Percentiles rank a stretch among this genome's conserved stretches.
phyloP scores from a whole-genome alignment of 2,888 invertebrate genomes.

The Hirtodrosophila histrioides region DNA sequence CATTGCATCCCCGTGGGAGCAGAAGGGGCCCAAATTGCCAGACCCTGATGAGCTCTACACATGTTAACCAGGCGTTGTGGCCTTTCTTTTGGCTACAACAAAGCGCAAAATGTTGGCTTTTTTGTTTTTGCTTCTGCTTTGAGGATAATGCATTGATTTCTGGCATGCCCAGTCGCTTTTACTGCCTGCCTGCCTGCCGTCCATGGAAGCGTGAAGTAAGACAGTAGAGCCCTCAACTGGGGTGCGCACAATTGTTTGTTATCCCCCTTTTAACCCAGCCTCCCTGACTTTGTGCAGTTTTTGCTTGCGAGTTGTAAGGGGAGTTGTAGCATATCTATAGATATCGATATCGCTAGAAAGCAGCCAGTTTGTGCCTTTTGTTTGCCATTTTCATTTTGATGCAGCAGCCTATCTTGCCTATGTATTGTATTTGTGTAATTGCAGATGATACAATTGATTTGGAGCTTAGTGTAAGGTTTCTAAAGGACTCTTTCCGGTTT shows the following conservation, averaged over 20 bases:
- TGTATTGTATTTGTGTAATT: constrained; percentile 30
- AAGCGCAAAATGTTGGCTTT: constrained; percentile 49
- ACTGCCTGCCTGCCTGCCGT: constrained; percentile 30
- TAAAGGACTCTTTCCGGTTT: too few relatives aligned
- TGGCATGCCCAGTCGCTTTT: constrained; percentile 44
- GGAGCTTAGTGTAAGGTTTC: background rate
- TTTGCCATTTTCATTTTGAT: constrained; percentile 32
- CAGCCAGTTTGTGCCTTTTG: constrained; percentile 31
- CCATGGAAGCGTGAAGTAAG: constrained; percentile 69
- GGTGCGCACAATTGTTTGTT: constrained; percentile 55
- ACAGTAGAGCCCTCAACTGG: constrained; percentile 54
- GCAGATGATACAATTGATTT: constrained; percentile 37
- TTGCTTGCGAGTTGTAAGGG: constrained; percentile 1
- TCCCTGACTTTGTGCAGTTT: constrained; percentile 7
- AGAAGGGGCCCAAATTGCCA: constrained; percentile 52
- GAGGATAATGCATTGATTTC: constrained; percentile 74
- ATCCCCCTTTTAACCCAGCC: constrained; percentile 14
- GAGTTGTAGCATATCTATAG: background rate
- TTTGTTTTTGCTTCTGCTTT: constrained; percentile 38
- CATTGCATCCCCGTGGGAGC: constrained; percentile 76
- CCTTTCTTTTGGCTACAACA: constrained; percentile 43
- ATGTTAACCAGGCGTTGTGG: constrained; percentile 40
- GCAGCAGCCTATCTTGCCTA: constrained; percentile 9
- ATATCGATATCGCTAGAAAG: constrained; percentile 16
- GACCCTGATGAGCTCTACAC: constrained; percentile 39